Evolutionary conservation across 2,113 vertebrate genomes (phyloP).

Genomic region (Salvelinus alpinus): DNA sequence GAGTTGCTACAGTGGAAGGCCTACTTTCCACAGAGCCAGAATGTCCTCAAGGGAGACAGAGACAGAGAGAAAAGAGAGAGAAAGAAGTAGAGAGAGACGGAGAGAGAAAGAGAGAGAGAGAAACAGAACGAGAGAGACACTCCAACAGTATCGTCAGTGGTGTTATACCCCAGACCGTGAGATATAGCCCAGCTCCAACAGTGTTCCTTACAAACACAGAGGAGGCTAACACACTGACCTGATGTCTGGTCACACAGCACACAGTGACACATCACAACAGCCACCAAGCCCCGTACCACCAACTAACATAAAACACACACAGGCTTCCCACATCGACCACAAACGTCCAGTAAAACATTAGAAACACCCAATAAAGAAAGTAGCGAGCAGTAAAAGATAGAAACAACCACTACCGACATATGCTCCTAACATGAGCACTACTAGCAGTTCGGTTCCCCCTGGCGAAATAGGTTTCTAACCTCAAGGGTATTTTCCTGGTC

Average conservation of each 20-base stretch:
- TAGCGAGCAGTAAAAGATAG: neutral
- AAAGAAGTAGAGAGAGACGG: neutral
- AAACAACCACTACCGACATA: neutral
- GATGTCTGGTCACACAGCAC: conserved; percentile 52
- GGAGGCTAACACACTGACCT: conserved; percentile 53
- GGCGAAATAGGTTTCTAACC: too few species aligned
- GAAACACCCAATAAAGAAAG: neutral
- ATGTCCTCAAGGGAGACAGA: neutral
- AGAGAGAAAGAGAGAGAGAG: neutral
- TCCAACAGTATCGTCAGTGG: neutral
- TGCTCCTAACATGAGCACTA: too few species aligned
- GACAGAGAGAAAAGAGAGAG: conserved; percentile 5
- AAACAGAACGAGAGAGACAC: neutral
- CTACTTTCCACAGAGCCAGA: too few species aligned
- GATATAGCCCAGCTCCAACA: neutral
- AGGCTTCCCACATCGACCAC: conserved; percentile 7
- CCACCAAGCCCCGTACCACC: neutral
- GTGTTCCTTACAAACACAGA: conserved; percentile 32
- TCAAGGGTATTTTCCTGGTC: too few species aligned
- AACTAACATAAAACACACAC: conserved; percentile 26
- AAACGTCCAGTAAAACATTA: neutral
- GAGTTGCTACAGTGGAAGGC: too few species aligned
- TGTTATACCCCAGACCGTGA: neutral
- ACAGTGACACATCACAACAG: conserved; percentile 11
- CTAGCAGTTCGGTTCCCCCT: too few species aligned